These are phyloP conservation scores for Panopea generosa DNA, from an alignment of 2,888 invertebrate genomes.

Conservation along the genomic window DNA sequence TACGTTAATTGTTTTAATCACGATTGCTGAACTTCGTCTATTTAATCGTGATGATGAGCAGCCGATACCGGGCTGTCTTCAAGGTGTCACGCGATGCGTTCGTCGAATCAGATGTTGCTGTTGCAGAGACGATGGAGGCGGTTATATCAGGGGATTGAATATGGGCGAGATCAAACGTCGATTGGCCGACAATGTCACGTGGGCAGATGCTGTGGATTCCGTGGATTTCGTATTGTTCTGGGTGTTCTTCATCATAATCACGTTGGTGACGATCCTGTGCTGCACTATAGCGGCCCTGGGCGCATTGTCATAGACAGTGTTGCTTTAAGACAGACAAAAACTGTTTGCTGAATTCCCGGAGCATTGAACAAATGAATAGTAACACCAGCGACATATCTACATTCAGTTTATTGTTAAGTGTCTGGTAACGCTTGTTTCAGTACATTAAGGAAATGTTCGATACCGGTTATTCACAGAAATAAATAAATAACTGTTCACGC, in stretches of 20 bases:
- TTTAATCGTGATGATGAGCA: conserved; percentile 45
- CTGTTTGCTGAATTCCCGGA: too few species aligned
- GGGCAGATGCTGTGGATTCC: conserved; percentile 36
- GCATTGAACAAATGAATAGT: too few species aligned
- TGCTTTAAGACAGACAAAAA: too few species aligned
- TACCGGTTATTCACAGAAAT: too few species aligned
- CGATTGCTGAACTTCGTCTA: conserved; percentile 52
- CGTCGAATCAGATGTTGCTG: conserved; percentile 37
- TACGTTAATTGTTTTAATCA: conserved; percentile 51
- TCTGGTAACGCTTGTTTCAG: too few species aligned
- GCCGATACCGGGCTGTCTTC: conserved; percentile 42
- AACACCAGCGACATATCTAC: too few species aligned
- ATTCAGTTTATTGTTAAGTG: too few species aligned
- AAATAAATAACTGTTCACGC: too few species aligned
- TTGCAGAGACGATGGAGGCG: conserved; percentile 10
- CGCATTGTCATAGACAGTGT: neutral
- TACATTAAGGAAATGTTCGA: too few species aligned
- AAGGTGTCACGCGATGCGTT: conserved; percentile 40
- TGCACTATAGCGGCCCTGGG: conserved; percentile 25
- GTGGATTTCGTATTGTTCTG: conserved; percentile 58
- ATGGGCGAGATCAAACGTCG: conserved; percentile 16
- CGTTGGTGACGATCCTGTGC: conserved; percentile 27
- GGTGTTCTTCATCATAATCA: conserved; percentile 36
- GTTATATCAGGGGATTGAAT: conserved; percentile 17
- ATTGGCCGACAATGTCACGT: conserved; percentile 43